Conservation (phyloP, 2,888 invertebrate species). For the Pocota personata region DNA sequence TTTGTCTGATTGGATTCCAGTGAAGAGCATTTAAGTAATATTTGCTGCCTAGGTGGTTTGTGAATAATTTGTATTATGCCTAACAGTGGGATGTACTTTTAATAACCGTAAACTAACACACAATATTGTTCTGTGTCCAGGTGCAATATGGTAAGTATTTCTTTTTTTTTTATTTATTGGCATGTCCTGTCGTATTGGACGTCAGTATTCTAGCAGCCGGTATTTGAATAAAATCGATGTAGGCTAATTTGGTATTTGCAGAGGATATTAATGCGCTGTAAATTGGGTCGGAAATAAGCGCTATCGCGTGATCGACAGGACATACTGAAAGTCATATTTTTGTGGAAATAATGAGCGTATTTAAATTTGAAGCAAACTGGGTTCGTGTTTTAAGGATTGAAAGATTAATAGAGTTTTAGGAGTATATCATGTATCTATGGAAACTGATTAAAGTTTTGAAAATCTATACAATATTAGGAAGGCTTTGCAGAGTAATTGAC, state of each 20-base stretch:
- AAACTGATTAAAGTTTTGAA: background rate
- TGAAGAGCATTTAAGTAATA: slow-evolving; percentile 1
- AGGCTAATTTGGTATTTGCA: background rate
- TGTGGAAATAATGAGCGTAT: background rate
- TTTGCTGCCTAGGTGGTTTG: background rate
- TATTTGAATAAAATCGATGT: background rate
- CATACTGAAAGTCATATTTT: background rate
- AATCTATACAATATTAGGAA: background rate
- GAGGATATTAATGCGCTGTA: background rate
- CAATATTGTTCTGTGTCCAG: background rate
- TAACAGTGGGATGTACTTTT: background rate
- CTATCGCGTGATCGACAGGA: background rate
- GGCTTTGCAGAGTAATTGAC: background rate
- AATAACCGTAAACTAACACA: background rate
- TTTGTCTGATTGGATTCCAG: background rate
- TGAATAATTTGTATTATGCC: background rate
- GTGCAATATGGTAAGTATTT: background rate
- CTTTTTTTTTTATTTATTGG: background rate
- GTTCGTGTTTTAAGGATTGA: background rate
- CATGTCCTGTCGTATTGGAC: background rate
- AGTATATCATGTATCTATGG: background rate
- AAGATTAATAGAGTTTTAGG: background rate
- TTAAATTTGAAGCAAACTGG: background rate
- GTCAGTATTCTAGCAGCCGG: background rate
- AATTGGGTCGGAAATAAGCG: background rate